Conservation (phyloP, 1,140 invertebrate genomes). For the Teleogryllus occipitalis region DNA sequence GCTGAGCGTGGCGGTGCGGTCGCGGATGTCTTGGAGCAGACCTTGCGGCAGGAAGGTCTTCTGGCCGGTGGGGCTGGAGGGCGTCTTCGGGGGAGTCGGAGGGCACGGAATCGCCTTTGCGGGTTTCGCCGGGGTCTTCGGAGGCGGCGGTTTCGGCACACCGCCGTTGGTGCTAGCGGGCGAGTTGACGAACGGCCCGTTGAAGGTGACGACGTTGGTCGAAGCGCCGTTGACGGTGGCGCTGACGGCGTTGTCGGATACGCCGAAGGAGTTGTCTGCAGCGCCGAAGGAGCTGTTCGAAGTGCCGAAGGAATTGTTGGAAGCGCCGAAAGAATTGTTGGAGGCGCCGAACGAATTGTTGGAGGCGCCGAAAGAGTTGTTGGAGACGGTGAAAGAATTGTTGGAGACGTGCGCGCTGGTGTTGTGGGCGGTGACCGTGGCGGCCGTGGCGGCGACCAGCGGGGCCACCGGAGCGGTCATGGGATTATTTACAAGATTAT, state of each 20-base stretch:
- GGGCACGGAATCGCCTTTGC: background rate
- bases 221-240: background rate
- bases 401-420: background rate
- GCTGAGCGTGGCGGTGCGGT: constrained; percentile 26
- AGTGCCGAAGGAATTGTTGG: background rate
- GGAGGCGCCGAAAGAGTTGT: too few species aligned
- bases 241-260: too few species aligned
- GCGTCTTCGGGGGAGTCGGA: constrained; percentile 26
- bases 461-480: background rate
- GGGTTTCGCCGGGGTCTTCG: constrained; percentile 7
- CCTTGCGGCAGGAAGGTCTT: constrained; percentile 43
- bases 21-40: constrained; percentile 50
- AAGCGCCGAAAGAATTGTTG: background rate
- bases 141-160: background rate
- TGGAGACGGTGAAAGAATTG: background rate
- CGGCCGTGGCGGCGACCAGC: background rate
- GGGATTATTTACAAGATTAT: background rate
- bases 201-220: background rate
- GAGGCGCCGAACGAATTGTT: background rate
- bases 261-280: background rate
- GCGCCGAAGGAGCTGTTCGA: too few species aligned
- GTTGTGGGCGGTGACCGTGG: background rate
- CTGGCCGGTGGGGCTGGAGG: background rate
- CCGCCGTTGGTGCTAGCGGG: background rate
- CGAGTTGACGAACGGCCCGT: background rate